Evolutionary conservation across 2,888 invertebrate genomes (phyloP), one percentile per base, ranked within the genome.

Genomic region (Drosophila pseudotalamancana): DNA sequence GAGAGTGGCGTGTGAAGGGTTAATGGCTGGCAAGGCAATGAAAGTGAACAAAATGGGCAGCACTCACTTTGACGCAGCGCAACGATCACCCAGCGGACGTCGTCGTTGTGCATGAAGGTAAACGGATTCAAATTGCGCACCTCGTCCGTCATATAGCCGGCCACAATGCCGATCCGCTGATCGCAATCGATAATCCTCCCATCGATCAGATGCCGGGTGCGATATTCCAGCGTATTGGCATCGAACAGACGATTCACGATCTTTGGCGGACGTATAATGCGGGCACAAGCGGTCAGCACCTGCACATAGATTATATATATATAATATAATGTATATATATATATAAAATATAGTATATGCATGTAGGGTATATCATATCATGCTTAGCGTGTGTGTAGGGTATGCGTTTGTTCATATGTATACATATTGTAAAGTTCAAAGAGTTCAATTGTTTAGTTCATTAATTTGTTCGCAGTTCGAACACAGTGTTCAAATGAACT

Each of bases 111-210:
- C 95, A 98, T 97, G 89, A 96, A 97, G 54, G 95, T 94, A 91
- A 98, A 98, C 8, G 97, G 97, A 69, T 96, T 96, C 62, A 95
- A 92, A n/a, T 97, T 97, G 8, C 95, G 94, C 1, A 97, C 96
- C 92, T 98, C 98, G 77, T 96, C 95, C 9, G 96, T 95, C 95
- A 98, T 94, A 89, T 97, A 97, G 3, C 98, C 98, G 53, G 96
- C 95, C 11, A 97, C 95, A 60, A 96, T 92, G 6, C 97, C 96
- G 88, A 98, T 97, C 88, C 97, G 94, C 89, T 97, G 97, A 90
- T 98, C 98, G 90, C 96, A 96, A 89, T 95, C 97, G 46, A 97
- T 95, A 73, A 98, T 97, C 42, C 95, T 94, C 0, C 98, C 97
- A 92, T 97, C 97, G 50, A 97, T 94, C 56, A 96, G 93, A 92